phyloP scores from a whole-genome alignment of 2,797 vertebrate genomes.

The Pitangus sulphuratus region DNA sequence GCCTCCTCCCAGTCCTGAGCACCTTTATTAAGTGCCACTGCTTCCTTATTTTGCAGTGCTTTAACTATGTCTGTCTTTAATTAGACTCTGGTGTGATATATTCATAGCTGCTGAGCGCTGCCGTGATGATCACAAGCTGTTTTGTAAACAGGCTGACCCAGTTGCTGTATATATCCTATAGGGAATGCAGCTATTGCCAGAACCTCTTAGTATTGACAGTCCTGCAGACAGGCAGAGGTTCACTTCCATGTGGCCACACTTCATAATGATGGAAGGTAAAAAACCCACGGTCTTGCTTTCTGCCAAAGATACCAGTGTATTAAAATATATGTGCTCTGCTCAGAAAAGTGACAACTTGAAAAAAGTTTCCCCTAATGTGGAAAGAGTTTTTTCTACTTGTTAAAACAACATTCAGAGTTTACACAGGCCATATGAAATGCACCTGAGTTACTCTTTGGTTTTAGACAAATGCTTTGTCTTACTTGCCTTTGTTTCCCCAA shows the following conservation, averaged over 20 bases:
- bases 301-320: neutral
- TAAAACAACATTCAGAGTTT: neutral
- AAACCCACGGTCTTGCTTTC: neutral
- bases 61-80: too few relatives aligned
- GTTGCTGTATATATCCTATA: neutral
- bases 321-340: neutral
- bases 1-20: neutral
- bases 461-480: neutral
- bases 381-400: neutral
- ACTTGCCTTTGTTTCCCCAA: neutral
- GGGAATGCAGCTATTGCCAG: neutral
- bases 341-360: neutral
- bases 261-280: neutral
- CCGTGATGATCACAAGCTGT: neutral
- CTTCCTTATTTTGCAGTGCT: neutral
- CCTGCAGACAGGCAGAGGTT: neutral
- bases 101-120: neutral
- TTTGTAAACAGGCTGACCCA: conserved; percentile 6
- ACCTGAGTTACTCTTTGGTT: neutral
- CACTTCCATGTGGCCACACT: neutral
- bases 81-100: neutral
- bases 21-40: neutral
- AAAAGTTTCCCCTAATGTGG: neutral
- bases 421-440: neutral
- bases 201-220: neutral